Percentiles rank a stretch among this genome's conserved stretches.
These are phyloP conservation scores for Sinocyclocheilus maitianheensis DNA, from an alignment of 2,113 vertebrate species.

Conservation along the genomic window DNA sequence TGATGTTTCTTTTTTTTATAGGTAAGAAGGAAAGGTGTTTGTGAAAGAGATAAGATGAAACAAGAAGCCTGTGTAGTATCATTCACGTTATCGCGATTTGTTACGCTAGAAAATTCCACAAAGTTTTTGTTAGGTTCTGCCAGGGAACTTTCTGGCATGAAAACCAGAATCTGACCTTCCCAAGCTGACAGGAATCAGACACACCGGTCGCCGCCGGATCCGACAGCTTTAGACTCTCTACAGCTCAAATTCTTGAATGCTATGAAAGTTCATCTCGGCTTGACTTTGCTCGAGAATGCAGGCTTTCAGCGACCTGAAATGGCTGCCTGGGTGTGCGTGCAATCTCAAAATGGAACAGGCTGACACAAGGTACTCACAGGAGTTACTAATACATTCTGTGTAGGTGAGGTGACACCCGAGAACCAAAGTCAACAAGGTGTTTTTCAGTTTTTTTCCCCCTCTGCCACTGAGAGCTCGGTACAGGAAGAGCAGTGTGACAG, in stretches of 20 bases:
- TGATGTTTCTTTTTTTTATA: neutral
- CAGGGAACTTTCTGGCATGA: neutral
- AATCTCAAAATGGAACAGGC: conserved; percentile 45
- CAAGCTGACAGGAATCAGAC: neutral
- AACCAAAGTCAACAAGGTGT: conserved; percentile 49
- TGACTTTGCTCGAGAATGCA: conserved; percentile 26
- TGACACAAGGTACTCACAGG: conserved; percentile 31
- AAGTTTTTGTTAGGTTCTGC: neutral
- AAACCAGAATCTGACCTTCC: conserved; percentile 22
- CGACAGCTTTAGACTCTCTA: conserved; percentile 7
- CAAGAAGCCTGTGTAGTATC: neutral
- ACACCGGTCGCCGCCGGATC: neutral
- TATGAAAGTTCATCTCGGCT: conserved; percentile 25
- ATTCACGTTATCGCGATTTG: neutral
- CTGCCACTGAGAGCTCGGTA: conserved; percentile 40
- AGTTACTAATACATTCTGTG: conserved; percentile 49
- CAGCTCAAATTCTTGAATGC: conserved; percentile 23
- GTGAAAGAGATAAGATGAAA: conserved; percentile 11
- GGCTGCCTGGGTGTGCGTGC: conserved; percentile 39
- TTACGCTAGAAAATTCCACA: neutral
- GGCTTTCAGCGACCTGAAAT: conserved; percentile 35
- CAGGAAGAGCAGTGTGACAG: conserved; percentile 58
- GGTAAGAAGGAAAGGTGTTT: neutral
- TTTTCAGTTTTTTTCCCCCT: conserved; percentile 28
- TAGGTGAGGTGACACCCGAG: conserved; percentile 54